A percentile compares a stretch with the other conserved stretches of the same genome.
These are phyloP conservation scores for Echinops telfairi DNA, from an alignment of 2,113 vertebrate species.

Conservation along the genomic window DNA sequence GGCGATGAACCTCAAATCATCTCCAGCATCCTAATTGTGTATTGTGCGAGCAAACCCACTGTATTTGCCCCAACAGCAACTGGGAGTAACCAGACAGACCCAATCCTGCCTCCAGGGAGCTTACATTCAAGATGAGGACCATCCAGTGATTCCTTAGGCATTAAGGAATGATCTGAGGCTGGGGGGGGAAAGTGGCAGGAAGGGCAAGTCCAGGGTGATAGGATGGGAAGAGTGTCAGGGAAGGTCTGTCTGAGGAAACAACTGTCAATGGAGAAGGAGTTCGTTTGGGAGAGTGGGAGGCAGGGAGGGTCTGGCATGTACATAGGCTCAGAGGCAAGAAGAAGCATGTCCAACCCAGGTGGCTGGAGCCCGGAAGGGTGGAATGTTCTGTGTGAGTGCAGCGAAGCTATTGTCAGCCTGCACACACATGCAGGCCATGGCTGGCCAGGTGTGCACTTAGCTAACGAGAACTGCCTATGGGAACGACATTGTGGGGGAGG, in stretches of 20 bases:
- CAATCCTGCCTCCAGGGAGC: background rate
- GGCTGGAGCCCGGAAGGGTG: background rate
- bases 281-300: background rate
- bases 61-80: background rate
- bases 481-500: background rate
- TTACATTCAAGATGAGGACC: constrained; percentile 1
- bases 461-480: background rate
- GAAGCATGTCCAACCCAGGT: background rate
- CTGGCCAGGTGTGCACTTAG: too few relatives aligned
- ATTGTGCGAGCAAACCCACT: background rate
- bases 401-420: background rate
- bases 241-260: constrained; percentile 36
- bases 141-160: background rate
- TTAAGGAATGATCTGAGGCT: background rate
- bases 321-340: background rate
- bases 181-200: background rate
- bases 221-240: background rate
- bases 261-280: background rate
- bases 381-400: background rate
- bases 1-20: background rate
- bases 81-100: constrained; percentile 5
- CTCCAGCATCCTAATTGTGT: background rate
- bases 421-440: background rate
- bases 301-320: background rate
- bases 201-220: background rate